Conservation (phyloP, 2,797 vertebrate species). For the Botia kubotai region DNA sequence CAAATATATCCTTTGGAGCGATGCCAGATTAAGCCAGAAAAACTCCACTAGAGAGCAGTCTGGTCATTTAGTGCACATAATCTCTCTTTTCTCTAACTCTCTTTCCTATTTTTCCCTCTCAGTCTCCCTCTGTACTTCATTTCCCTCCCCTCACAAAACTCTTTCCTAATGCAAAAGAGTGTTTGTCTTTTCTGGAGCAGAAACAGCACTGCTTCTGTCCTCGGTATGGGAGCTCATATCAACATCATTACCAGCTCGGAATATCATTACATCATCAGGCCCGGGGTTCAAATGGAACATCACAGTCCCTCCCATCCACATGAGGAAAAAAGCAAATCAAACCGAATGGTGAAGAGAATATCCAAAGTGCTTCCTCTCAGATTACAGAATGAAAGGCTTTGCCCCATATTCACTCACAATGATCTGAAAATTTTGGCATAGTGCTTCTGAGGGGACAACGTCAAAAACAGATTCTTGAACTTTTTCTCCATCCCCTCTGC, state of each 20-base stretch:
- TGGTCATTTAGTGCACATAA: background rate
- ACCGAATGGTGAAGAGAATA: constrained; percentile 2
- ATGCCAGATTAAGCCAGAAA: background rate
- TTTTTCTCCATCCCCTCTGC: background rate
- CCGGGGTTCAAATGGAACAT: background rate
- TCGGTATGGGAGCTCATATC: background rate
- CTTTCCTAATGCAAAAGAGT: constrained; percentile 25
- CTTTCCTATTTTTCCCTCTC: background rate
- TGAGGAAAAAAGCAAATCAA: constrained; percentile 18
- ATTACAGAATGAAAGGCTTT: constrained; percentile 23
- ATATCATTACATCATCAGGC: constrained; percentile 43
- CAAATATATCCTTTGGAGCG: background rate
- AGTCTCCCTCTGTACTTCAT: background rate
- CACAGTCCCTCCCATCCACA: background rate
- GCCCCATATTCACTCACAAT: constrained; percentile 9
- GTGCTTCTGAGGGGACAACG: background rate
- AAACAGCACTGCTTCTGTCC: constrained; percentile 4
- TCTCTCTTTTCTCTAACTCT: background rate
- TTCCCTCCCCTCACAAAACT: constrained; percentile 8
- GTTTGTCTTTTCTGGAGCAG: constrained; percentile 26
- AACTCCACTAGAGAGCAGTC: constrained; percentile 42
- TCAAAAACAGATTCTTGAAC: background rate
- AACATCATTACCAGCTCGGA: background rate
- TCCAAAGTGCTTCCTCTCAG: constrained; percentile 25
- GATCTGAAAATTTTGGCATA: background rate